phyloP scores from a whole-genome alignment of 2,797 vertebrate genomes.

The Hemibagrus guttatus region DNA sequence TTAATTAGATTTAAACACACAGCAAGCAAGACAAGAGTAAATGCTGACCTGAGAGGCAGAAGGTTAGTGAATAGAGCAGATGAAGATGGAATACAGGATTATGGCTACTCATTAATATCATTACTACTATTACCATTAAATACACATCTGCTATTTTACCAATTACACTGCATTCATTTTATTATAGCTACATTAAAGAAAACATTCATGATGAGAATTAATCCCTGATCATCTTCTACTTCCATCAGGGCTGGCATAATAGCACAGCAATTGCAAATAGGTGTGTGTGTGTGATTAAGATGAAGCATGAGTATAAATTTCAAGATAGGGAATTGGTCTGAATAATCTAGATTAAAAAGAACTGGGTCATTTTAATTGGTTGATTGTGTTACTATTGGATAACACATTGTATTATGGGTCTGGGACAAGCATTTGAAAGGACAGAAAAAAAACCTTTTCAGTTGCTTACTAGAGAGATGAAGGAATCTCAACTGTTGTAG shows the following conservation, averaged over 20 bases:
- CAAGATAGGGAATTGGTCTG: neutral
- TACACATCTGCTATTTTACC: slow-evolving; percentile 5
- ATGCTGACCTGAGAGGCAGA: neutral
- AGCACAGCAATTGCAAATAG: neutral
- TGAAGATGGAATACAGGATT: neutral
- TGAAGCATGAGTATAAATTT: neutral
- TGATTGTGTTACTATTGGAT: neutral
- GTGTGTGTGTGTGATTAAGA: neutral
- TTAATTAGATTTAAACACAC: slow-evolving; percentile 31
- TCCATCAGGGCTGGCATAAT: neutral
- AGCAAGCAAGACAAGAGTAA: slow-evolving; percentile 30
- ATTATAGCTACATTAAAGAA: neutral
- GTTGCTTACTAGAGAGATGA: neutral
- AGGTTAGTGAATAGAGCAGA: slow-evolving; percentile 7
- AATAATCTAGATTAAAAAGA: neutral
- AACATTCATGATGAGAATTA: slow-evolving; percentile 14
- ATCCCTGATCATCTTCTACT: neutral
- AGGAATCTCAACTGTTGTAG: neutral
- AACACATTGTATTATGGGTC: neutral
- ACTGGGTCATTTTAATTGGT: neutral
- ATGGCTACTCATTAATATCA: neutral
- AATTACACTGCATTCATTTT: slow-evolving; percentile 14
- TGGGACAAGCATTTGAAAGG: neutral
- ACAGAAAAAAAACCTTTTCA: neutral
- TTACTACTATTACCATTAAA: slow-evolving; percentile 6